Evolutionary conservation across 2,888 invertebrate genomes (phyloP).

Genomic region (Stegophylla sp.): DNA sequence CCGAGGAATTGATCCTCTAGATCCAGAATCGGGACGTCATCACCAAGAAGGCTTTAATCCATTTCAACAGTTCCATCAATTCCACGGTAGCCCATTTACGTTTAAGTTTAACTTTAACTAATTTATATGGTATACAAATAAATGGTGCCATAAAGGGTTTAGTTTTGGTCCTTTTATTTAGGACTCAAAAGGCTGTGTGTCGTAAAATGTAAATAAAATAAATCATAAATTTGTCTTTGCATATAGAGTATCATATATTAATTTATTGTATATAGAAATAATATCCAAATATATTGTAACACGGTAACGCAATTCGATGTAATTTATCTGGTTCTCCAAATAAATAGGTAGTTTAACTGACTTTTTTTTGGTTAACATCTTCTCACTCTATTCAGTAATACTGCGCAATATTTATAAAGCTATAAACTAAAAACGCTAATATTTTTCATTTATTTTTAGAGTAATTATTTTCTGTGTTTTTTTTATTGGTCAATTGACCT

Average conservation of each 20-base stretch:
- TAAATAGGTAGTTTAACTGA: slow-evolving; percentile 9
- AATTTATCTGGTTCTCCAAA: not conserved
- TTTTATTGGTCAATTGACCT: not conserved
- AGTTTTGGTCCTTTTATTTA: slow-evolving; percentile 39
- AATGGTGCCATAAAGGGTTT: slow-evolving; percentile 49
- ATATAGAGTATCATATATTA: slow-evolving; percentile 31
- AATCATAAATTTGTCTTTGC: slow-evolving; percentile 22
- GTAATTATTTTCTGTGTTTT: not conserved
- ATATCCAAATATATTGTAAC: slow-evolving; percentile 18
- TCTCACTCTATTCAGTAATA: slow-evolving; percentile 27
- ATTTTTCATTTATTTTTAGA: slow-evolving; percentile 19
- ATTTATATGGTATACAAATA: slow-evolving; percentile 34
- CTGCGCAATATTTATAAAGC: not conserved
- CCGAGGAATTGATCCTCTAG: slow-evolving; percentile 93
- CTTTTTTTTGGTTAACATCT: slow-evolving; percentile 26
- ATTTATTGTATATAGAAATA: slow-evolving; percentile 51
- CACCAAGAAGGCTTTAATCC: slow-evolving; percentile 74
- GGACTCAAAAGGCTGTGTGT: slow-evolving; percentile 56
- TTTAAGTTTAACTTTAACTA: slow-evolving; percentile 96
- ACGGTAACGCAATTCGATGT: slow-evolving; percentile 17
- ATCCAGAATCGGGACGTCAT: slow-evolving; percentile 82
- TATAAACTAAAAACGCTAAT: not conserved
- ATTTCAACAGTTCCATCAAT: slow-evolving; percentile 77
- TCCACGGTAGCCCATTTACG: slow-evolving; percentile 89
- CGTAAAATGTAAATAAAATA: slow-evolving; percentile 53